phyloP scores from a whole-genome alignment of 2,113 vertebrate species.

The Sterrhoptilus dennistouni region DNA sequence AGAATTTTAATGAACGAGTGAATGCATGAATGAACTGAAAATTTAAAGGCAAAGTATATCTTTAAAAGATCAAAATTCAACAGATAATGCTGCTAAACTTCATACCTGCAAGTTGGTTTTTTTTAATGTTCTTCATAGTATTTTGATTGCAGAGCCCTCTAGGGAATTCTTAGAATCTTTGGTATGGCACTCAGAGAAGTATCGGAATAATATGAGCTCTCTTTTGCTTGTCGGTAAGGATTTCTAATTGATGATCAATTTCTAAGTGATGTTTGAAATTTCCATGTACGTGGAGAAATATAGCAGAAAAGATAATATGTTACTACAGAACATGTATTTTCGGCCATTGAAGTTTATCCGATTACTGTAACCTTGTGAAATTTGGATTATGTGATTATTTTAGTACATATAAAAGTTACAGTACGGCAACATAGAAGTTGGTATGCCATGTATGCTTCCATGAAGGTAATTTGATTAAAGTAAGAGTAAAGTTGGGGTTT shows the following conservation, averaged over 20 bases:
- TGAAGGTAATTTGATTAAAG: neutral
- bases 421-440: neutral
- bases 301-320: neutral
- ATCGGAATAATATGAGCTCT: conserved; percentile 17
- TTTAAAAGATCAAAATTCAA: neutral
- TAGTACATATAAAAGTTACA: neutral
- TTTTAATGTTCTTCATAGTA: conserved; percentile 31
- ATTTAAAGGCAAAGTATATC: neutral
- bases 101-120: neutral
- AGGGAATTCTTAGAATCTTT: conserved; percentile 20
- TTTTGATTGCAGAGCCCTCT: conserved; percentile 49
- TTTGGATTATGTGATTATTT: neutral
- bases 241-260: neutral
- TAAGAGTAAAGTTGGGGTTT: too few species aligned
- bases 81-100: neutral
- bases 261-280: neutral
- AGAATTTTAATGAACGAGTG: neutral
- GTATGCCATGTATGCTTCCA: neutral
- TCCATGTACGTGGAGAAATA: neutral
- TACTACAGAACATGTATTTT: neutral
- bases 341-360: neutral
- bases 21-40: neutral
- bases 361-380: neutral
- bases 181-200: conserved; percentile 66
- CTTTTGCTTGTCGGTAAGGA: conserved; percentile 70